Evolutionary conservation across 2,888 invertebrate species (phyloP), one percentile per base, ranked within the genome.

Genomic region (Erynnis tages): DNA sequence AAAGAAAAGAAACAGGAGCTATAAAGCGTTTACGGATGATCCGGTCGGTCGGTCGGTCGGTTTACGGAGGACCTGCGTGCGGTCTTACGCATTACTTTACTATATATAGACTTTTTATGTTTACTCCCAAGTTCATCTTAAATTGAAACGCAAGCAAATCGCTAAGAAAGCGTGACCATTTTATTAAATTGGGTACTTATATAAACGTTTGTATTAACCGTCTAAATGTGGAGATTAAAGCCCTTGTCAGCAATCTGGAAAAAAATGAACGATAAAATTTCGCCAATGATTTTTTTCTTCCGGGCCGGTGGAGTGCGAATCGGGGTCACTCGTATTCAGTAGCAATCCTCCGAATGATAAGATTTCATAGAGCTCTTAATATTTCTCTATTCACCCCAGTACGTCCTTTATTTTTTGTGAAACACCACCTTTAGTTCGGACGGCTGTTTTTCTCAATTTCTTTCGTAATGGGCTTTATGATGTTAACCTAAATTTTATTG

Each of bases 131-230:
- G n/a, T 8, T 48, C 23, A 16, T 30, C 32, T 40, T 17, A 35
- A 40, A 40, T 32, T 21, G 8, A 30, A 48, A 4, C 30, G n/a
- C 7, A 6, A 40, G 16, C 8, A 37, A 19, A 40, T 40, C 14
- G 30, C 11, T 30, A 40, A 17, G 6, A 48, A 30, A 49, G 34
- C 41, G 34, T 27, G 25, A 41, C 34, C 27, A 13, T 49, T 41
- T 40, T 40, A 49, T 49, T 49, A 34, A 49, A 49, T 49, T 34
- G 34, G 27, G 34, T 27, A 34, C 49, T 49, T 32, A 34, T 34
- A 49, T 17, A 41, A 49, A 41, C 23, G 41, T 50, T 41, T 43
- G 27, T 25, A 49, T 41, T 49, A 49, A 49, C 40, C 40, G 35
- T 27, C 34, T 43, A 35, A 50, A 43, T 43, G 23, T 34, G 34